Conservation (phyloP, 2,888 invertebrate species). For the Seira sanloemensis region DNA sequence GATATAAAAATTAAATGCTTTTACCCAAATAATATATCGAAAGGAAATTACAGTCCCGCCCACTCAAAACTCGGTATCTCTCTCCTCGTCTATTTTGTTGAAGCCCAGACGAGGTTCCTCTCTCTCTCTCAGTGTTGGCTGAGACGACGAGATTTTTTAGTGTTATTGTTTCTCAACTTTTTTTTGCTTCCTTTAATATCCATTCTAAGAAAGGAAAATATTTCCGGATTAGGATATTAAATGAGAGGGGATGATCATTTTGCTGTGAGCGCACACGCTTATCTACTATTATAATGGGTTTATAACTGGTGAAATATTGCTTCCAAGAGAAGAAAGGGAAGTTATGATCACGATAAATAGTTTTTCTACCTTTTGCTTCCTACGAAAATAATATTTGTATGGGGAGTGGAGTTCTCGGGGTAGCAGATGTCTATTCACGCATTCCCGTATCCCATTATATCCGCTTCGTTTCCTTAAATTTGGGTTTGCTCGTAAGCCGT, state of each 20-base stretch:
- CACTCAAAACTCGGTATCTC: neutral
- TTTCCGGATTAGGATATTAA: constrained; percentile 13
- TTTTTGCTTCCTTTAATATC: neutral
- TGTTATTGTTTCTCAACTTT: neutral
- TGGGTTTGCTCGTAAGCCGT: neutral
- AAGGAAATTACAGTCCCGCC: neutral
- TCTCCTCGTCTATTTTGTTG: neutral
- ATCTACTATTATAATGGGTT: constrained; percentile 1
- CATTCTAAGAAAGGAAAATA: neutral
- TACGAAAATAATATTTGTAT: neutral
- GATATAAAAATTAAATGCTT: neutral
- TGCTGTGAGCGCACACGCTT: constrained; percentile 3
- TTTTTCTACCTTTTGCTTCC: constrained; percentile 11
- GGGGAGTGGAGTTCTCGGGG: neutral
- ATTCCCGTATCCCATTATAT: constrained; percentile 14
- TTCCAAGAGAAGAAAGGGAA: constrained; percentile 1
- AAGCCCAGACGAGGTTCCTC: neutral
- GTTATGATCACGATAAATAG: constrained; percentile 16
- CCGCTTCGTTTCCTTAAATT: constrained; percentile 16
- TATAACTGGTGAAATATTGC: constrained; percentile 14
- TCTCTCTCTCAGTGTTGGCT: no score
- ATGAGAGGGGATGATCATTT: constrained; percentile 16
- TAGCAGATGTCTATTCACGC: constrained; percentile 13
- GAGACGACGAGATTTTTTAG: neutral
- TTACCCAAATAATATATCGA: neutral